These are phyloP conservation scores for Dendropsophus ebraccatus DNA, from an alignment of 2,113 vertebrate species.

Conservation along the genomic window DNA sequence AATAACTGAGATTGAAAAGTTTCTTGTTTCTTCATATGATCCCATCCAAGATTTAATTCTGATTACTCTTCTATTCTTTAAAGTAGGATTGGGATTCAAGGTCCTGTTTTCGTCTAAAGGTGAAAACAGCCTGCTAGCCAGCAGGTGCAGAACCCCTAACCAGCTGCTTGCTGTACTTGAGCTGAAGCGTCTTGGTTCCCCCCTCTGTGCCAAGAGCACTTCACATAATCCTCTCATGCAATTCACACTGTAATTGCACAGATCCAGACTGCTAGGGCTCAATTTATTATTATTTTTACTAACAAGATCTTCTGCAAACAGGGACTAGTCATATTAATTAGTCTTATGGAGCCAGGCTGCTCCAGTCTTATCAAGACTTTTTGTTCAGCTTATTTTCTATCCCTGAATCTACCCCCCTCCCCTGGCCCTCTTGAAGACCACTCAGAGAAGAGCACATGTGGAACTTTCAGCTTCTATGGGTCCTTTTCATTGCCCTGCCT, in stretches of 20 bases:
- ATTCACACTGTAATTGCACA: conserved; percentile 88
- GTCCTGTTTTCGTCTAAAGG: conserved; percentile 77
- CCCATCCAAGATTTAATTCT: conserved; percentile 63
- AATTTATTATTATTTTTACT: conserved; percentile 75
- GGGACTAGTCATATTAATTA: conserved; percentile 74
- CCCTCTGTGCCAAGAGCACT: conserved; percentile 82
- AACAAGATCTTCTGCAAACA: conserved; percentile 76
- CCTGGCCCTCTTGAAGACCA: conserved; percentile 70
- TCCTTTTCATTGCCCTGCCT: conserved; percentile 71
- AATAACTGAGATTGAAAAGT: conserved; percentile 62
- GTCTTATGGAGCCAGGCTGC: conserved; percentile 71
- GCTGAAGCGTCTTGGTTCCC: conserved; percentile 74
- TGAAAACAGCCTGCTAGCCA: conserved; percentile 81
- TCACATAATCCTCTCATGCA: conserved; percentile 87
- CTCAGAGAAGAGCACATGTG: conserved; percentile 70
- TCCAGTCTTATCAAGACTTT: conserved; percentile 69
- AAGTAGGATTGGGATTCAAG: conserved; percentile 56
- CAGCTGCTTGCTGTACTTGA: conserved; percentile 83
- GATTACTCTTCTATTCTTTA: conserved; percentile 63
- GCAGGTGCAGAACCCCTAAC: conserved; percentile 84
- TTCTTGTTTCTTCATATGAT: conserved; percentile 60
- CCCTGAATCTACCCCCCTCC: conserved; percentile 56
- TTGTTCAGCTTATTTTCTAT: conserved; percentile 60
- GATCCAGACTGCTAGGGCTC: conserved; percentile 75
- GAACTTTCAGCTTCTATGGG: conserved; percentile 70